A percentile compares a stretch with the other conserved stretches of the same genome.
phyloP scores from a whole-genome alignment of 1,140 invertebrate species.

The Tetramorium simillimum region DNA sequence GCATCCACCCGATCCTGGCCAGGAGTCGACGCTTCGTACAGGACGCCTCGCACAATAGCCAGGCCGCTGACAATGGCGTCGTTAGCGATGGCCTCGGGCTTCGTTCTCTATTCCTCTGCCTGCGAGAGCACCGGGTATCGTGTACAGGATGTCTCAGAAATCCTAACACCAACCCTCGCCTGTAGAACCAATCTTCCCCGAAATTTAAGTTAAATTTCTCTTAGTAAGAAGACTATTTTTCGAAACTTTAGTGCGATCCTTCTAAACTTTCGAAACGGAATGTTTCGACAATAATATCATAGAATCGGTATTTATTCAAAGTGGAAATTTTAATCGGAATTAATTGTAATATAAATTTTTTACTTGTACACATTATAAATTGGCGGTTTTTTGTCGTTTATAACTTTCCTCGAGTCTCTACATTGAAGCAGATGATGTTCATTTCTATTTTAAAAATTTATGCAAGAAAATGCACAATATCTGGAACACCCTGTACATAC shows the following conservation, averaged over 20 bases:
- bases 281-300: not conserved
- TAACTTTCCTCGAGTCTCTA: not conserved
- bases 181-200: not conserved
- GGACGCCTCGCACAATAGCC: slow-evolving; percentile 81
- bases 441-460: not conserved
- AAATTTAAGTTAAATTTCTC: not conserved
- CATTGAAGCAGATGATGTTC: not conserved
- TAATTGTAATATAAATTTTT: not conserved
- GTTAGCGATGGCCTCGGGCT: slow-evolving; percentile 83
- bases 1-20: slow-evolving; percentile 61
- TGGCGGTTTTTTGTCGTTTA: not conserved
- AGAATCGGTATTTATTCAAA: not conserved
- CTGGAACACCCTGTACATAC: slow-evolving; percentile 21
- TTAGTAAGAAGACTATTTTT: not conserved
- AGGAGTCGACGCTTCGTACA: slow-evolving; percentile 73
- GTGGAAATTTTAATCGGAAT: not conserved
- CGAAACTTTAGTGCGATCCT: not conserved
- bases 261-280: not conserved
- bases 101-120: slow-evolving; percentile 67
- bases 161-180: not conserved
- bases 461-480: not conserved
- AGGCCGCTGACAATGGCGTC: slow-evolving; percentile 83
- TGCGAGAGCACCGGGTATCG: slow-evolving; percentile 27
- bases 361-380: not conserved
- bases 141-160: slow-evolving; percentile 42